Base-by-base conservation (phyloP, 1,140 invertebrate genomes). In the Bacillus rossius region DNA sequence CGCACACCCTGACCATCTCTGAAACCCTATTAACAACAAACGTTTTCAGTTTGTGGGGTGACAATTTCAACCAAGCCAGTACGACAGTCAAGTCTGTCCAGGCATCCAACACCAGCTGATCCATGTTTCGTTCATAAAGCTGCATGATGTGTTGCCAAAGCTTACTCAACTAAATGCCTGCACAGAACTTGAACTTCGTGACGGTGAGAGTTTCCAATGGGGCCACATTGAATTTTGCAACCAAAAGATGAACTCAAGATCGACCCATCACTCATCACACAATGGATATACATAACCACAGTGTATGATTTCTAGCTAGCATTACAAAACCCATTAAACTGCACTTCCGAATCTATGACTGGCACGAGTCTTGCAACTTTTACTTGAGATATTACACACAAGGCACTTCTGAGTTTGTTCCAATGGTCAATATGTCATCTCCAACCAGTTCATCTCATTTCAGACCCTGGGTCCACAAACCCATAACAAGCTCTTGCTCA, bases 241-340 rank as follows among this genome's bases (percentile, higher is more conserved):
- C 14, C 66, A 75, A 55, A 61, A 73, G 45, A 48, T 74, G 10
- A 70, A 75, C 37, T 62, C 73, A n/a, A 13, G 55, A 69, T 8
- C 29, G 45, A 17, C 19, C 40, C 60, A 4, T 47, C 41, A 10
- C 3, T 25, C 34, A 48, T 25, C 23, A 25, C 26, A 16, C 61
- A 25, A 51, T n/a, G 49, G 20, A 8, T 10, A 16, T 26, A 23
- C 5, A 16, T 51, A 34, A 34, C 29, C 10, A 10, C 29, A 4
- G 29, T 10, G 10, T 34, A 34, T 34, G 29, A 4, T 10, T 34
- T 34, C 10, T 34, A 4, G 29, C 29, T 34, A 10, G 29, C 29
- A 34, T 34, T 10, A 34, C 29, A 34, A 34, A 34, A 34, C 29
- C 29, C 29, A 34, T 34, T 34, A 34, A 34, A 34, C 29, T 34